Evolutionary conservation across 2,113 vertebrate genomes (phyloP).

Genomic region (Peucedramus taeniatus): DNA sequence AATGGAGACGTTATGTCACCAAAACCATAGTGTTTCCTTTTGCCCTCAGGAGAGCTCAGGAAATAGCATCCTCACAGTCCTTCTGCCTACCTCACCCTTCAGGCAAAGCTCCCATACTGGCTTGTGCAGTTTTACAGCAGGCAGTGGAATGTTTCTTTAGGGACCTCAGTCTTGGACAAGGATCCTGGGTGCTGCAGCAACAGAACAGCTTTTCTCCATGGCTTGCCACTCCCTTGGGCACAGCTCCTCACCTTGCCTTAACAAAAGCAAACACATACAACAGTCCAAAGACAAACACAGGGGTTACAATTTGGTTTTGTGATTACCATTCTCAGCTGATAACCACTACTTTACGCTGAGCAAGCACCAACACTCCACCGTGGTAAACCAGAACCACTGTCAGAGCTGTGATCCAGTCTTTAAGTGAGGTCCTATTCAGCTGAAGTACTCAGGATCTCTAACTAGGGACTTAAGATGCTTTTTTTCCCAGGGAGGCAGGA

Average conservation of each 20-base stretch:
- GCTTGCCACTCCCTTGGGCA: background rate
- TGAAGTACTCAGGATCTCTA: background rate
- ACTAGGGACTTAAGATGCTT: background rate
- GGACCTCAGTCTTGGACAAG: background rate
- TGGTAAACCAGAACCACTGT: background rate
- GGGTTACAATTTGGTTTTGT: background rate
- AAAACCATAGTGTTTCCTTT: background rate
- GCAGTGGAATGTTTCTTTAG: background rate
- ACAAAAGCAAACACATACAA: background rate
- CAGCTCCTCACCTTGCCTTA: background rate
- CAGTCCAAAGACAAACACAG: background rate
- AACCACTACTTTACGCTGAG: background rate
- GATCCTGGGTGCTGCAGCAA: background rate
- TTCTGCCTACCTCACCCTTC: background rate
- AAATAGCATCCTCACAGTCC: background rate
- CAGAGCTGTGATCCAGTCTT: background rate
- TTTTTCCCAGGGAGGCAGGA: background rate
- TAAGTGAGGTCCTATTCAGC: background rate
- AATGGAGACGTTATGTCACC: fast-evolving
- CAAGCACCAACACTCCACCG: background rate
- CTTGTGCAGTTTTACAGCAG: background rate
- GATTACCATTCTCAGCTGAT: background rate
- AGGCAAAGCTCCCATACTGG: background rate
- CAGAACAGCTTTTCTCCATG: background rate
- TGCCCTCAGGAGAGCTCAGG: background rate